These are phyloP conservation scores for Metaphire vulgaris DNA, from an alignment of 1,140 invertebrate genomes.

Conservation along the genomic window DNA sequence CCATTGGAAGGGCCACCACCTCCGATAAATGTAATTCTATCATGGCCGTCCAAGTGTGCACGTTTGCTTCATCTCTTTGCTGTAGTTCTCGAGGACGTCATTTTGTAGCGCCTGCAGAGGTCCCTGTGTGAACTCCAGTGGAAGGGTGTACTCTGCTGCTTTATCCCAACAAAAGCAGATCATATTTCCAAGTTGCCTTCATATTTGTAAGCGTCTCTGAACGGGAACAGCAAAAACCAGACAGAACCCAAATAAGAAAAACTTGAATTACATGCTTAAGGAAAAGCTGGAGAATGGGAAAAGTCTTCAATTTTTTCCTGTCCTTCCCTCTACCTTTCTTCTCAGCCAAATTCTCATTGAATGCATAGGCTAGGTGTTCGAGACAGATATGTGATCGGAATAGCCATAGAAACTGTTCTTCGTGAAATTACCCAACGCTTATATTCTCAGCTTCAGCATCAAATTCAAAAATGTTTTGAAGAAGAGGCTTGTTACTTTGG, in stretches of 20 bases:
- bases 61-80: constrained; percentile 28
- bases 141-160: background rate
- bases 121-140: constrained; percentile 32
- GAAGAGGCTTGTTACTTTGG: constrained; percentile 26
- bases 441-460: background rate
- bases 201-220: no score
- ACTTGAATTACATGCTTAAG: constrained; percentile 20
- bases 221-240: background rate
- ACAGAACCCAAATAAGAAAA: background rate
- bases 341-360: constrained; percentile 11
- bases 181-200: background rate
- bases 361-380: constrained; percentile 24
- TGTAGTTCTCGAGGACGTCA: constrained; percentile 36
- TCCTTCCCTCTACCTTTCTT: constrained; percentile 1
- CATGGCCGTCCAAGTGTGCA: constrained; percentile 20
- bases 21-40: background rate
- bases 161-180: background rate
- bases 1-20: constrained; percentile 24
- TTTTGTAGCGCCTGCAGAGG: constrained; percentile 37
- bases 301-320: background rate
- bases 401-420: constrained; percentile 16
- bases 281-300: constrained; percentile 21
- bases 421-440: constrained; percentile 16
- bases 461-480: constrained; percentile 22
- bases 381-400: constrained; percentile 18